Evolutionary conservation across 92 coral and sea anemone species (phyloP).

Genomic region (Siderastrea radians): DNA sequence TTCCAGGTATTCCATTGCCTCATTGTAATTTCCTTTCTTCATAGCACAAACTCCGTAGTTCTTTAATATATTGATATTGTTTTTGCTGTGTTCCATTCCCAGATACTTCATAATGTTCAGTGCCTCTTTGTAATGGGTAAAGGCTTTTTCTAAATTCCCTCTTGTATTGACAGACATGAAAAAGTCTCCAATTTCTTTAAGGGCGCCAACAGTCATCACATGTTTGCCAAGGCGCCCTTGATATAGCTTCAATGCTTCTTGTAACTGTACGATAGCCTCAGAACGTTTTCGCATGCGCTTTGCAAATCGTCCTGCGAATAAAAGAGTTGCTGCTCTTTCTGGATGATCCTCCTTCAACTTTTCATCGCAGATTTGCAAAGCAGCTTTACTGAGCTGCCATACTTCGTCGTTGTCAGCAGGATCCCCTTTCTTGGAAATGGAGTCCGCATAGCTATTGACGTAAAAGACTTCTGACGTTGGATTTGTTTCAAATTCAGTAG

Average conservation of each 20-base stretch:
- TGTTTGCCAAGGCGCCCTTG: slow-evolving; percentile 15
- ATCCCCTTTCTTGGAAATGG: neutral
- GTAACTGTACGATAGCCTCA: neutral
- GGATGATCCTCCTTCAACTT: neutral
- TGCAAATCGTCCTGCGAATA: neutral
- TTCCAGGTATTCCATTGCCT: slow-evolving; percentile 4
- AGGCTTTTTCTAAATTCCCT: neutral
- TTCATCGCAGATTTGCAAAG: neutral
- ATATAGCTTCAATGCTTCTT: neutral
- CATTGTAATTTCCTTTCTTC: neutral
- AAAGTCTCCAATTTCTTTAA: slow-evolving; percentile 13
- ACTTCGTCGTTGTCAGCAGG: neutral
- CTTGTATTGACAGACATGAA: neutral
- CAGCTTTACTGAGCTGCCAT: neutral
- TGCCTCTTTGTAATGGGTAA: neutral
- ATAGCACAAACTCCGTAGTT: slow-evolving; percentile 33
- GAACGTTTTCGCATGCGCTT: neutral
- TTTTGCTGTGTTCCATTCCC: slow-evolving; percentile 15
- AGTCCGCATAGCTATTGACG: slow-evolving; percentile 10
- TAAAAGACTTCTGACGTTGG: neutral
- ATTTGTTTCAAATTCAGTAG: neutral
- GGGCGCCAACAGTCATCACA: slow-evolving; percentile 7
- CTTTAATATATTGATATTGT: slow-evolving; percentile 15
- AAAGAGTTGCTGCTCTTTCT: neutral
- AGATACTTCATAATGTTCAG: slow-evolving; percentile 7